Evolutionary conservation across 1,140 invertebrate genomes (phyloP), one percentile per base, ranked within the genome.

Genomic region (Hycleus cichorii): DNA sequence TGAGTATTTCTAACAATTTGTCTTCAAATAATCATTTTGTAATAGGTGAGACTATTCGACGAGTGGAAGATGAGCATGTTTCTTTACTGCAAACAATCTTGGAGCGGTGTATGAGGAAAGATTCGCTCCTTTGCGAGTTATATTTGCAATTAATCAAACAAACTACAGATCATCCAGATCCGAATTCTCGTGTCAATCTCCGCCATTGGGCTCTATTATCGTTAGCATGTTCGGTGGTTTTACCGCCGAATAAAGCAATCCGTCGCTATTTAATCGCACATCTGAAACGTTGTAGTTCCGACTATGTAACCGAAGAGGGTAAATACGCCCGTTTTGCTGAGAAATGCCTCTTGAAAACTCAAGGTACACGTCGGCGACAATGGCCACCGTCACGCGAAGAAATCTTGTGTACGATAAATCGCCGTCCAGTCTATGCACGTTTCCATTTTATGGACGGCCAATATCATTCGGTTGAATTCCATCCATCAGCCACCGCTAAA

Each of bases 371-470:
- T 27, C 82, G 91, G 26, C 80, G 94, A 0, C 89, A 94, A 63
- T 92, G 89, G 82, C 88, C 93, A n/a, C 94, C 94, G 4, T 95
- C 92, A 5, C 83, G 88, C 49, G 91, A 94, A 69, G 95, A 97
- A 78, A 90, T 97, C 60, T 80, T 94, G 60, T 96, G 92, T 72
- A 93, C 93, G 0, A 91, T 92, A 10, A 93, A 94, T 66, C 81
- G 93, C 44, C 79, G 93, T 57, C 90, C 90, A 4, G 90, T 96
- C 55, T 94, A 95, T 71, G 89, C 93, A 0, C 83, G 91, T 46
- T 92, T 97, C 65, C 86, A 93, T 73, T 89, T 97, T 68, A 89
- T 96, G 81, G 93, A 97, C 75, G 93, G 93, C 2, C 93, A 95
- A 69, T 94, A 94, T 72, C 91, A 96, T 70, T 90, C 92, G 0